Evolutionary conservation across 2,888 invertebrate genomes (phyloP).

Genomic region (Drosophila engyochracea): DNA sequence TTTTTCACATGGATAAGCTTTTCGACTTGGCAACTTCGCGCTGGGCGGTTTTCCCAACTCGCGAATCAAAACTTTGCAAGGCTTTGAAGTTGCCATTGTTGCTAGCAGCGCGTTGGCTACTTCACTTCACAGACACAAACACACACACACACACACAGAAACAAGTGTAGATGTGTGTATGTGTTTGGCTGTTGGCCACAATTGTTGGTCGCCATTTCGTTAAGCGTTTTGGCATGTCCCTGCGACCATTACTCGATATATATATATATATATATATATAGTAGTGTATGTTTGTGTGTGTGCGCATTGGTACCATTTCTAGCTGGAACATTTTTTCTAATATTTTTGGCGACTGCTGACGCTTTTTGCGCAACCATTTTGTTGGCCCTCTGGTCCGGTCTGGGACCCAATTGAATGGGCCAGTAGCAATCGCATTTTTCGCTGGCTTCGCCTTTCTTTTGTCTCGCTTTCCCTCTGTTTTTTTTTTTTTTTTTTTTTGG

Average conservation of each 20-base stretch:
- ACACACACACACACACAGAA: background rate
- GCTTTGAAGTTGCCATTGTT: slow-evolving; percentile 51
- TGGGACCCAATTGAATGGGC: slow-evolving; percentile 45
- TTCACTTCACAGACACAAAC: slow-evolving; percentile 23
- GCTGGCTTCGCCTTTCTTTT: slow-evolving; percentile 64
- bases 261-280: slow-evolving; percentile 10
- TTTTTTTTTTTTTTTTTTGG: slow-evolving; percentile 36
- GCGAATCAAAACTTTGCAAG: slow-evolving; percentile 55
- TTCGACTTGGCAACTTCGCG: slow-evolving; percentile 42
- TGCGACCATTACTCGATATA: slow-evolving; percentile 47
- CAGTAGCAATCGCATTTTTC: slow-evolving; percentile 67
- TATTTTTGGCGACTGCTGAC: slow-evolving; percentile 75
- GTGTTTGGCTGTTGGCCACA: slow-evolving; percentile 33
- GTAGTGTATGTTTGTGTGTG: slow-evolving; percentile 2
- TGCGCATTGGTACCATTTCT: slow-evolving; percentile 42
- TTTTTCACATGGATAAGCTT: slow-evolving; percentile 80
- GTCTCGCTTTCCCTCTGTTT: slow-evolving; percentile 38
- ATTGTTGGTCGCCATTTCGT: slow-evolving; percentile 67
- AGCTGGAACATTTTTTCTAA: slow-evolving; percentile 65
- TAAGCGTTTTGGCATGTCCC: slow-evolving; percentile 71
- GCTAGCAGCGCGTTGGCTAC: slow-evolving; percentile 39
- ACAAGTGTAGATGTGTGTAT: background rate
- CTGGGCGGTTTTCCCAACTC: slow-evolving; percentile 39
- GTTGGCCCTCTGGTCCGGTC: slow-evolving; percentile 48
- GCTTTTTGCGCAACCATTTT: slow-evolving; percentile 81